phyloP scores from a whole-genome alignment of 2,113 vertebrate genomes.

The Malaclemys terrapin region DNA sequence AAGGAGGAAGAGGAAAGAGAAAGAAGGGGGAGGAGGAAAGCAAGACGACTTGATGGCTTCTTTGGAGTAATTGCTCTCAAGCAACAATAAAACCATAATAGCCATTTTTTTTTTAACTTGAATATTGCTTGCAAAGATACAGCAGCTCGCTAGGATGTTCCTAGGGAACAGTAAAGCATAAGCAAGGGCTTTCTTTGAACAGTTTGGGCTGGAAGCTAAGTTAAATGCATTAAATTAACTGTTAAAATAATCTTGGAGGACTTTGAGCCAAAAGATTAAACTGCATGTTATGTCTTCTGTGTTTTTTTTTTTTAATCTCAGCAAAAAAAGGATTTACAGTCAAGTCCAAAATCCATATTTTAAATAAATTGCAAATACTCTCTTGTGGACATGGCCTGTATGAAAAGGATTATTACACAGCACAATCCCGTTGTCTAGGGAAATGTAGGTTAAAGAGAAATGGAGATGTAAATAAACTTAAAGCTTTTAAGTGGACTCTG shows the following conservation, averaged over 20 bases:
- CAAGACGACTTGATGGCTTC: neutral
- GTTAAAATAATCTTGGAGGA: slow-evolving; percentile 74
- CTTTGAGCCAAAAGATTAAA: slow-evolving; percentile 71
- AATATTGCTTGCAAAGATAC: slow-evolving; percentile 56
- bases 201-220: slow-evolving; percentile 52
- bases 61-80: neutral
- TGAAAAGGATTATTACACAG: slow-evolving; percentile 66
- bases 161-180: slow-evolving; percentile 32
- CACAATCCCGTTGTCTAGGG: slow-evolving; percentile 49
- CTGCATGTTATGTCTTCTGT: slow-evolving; percentile 59
- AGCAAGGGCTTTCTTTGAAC: slow-evolving; percentile 62
- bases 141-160: slow-evolving; percentile 33
- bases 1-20: neutral
- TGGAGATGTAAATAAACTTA: slow-evolving; percentile 55
- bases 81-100: neutral
- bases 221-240: slow-evolving; percentile 77
- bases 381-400: slow-evolving; percentile 49
- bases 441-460: slow-evolving; percentile 70
- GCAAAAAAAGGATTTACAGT: slow-evolving; percentile 65
- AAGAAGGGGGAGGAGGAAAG: neutral
- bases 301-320: slow-evolving; percentile 46
- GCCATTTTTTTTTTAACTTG: neutral
- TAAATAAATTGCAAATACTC: slow-evolving; percentile 74
- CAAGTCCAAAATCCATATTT: slow-evolving; percentile 72
- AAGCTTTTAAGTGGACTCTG: slow-evolving; percentile 42